Evolutionary conservation across 2,888 invertebrate genomes (phyloP).

Genomic region (Bibio marci): DNA sequence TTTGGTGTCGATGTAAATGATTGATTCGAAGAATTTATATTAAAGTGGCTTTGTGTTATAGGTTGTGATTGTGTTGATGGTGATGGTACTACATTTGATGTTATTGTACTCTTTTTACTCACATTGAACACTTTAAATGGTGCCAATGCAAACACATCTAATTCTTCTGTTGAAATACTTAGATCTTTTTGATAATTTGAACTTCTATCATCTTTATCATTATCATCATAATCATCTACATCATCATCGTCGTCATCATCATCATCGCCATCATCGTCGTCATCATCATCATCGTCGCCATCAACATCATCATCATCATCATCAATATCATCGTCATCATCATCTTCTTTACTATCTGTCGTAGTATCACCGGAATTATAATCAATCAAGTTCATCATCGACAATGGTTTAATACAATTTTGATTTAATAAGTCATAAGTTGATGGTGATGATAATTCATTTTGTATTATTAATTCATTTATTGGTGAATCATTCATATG

Average conservation of each 20-base stretch:
- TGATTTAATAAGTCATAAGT: constrained; percentile 48
- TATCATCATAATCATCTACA: constrained; percentile 3
- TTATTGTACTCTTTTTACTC: constrained; percentile 11
- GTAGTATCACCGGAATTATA: too few species aligned
- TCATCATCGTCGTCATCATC: constrained; percentile 18
- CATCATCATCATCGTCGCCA: constrained; percentile 12
- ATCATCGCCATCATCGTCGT: constrained; percentile 11
- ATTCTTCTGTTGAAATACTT: constrained; percentile 14
- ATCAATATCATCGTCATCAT: too few species aligned
- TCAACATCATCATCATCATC: constrained; percentile 29
- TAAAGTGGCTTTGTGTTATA: too few species aligned
- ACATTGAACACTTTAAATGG: constrained; percentile 36
- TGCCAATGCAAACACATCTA: constrained; percentile 53
- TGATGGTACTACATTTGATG: too few species aligned
- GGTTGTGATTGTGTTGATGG: too few species aligned
- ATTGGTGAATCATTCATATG: constrained; percentile 19
- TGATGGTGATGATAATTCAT: constrained; percentile 32
- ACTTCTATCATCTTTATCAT: neutral
- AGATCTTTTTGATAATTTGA: too few species aligned
- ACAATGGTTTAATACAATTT: constrained; percentile 54
- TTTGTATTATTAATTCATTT: constrained; percentile 26
- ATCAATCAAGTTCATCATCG: constrained; percentile 63
- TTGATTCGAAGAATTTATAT: too few species aligned
- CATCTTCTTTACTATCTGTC: too few species aligned
- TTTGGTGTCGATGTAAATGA: constrained; percentile 27